Conservation (phyloP, 1,140 invertebrate species). For the Monomorium pharaonis region DNA sequence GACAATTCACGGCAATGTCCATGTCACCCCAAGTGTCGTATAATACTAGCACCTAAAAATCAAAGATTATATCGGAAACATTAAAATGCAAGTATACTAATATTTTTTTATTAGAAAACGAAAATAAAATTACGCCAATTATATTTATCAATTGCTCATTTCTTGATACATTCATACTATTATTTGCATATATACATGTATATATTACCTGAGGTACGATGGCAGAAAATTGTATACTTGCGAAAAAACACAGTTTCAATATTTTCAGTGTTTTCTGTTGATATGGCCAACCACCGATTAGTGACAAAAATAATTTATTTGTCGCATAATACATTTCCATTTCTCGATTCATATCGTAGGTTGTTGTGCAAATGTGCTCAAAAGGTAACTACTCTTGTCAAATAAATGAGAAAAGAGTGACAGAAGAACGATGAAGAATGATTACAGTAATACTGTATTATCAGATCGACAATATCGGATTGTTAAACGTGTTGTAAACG, state of each 20-base stretch:
- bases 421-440: background rate
- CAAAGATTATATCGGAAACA: background rate
- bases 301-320: constrained; percentile 6
- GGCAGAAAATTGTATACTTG: background rate
- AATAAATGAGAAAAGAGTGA: background rate
- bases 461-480: background rate
- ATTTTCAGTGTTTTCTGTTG: background rate
- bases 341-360: background rate
- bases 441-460: background rate
- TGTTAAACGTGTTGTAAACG: background rate
- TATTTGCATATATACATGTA: background rate
- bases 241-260: background rate
- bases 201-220: background rate
- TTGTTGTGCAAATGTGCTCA: background rate
- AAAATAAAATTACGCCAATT: background rate
- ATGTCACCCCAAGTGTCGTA: background rate
- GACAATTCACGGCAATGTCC: background rate
- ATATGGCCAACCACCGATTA: constrained; percentile 21
- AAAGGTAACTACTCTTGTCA: background rate
- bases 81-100: background rate
- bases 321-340: constrained; percentile 5
- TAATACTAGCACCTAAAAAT: constrained; percentile 1
- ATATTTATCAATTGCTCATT: background rate
- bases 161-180: background rate
- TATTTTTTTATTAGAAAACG: background rate